These are phyloP conservation scores for Nansenia antarctica DNA, from an alignment of 2,113 vertebrate species.

Conservation along the genomic window DNA sequence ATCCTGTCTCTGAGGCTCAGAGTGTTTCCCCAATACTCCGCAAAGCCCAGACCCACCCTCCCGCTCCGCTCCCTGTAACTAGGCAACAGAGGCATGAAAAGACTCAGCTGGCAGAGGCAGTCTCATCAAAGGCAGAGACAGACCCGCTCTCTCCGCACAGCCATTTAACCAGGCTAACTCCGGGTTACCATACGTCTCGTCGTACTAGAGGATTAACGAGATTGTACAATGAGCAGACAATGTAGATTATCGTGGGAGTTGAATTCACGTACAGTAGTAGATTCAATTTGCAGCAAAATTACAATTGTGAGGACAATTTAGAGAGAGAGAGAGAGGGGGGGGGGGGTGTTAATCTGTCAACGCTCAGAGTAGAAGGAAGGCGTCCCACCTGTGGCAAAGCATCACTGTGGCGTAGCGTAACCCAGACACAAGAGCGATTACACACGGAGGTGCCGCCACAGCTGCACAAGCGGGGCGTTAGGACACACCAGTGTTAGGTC, in stretches of 20 bases:
- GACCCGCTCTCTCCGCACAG: not conserved
- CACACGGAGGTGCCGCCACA: not conserved
- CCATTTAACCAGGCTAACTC: not conserved
- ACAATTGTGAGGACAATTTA: not conserved
- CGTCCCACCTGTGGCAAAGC: not conserved
- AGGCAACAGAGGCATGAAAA: constrained; percentile 67
- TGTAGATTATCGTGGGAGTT: not conserved
- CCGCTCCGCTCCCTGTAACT: constrained; percentile 58
- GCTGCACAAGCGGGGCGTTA: not conserved
- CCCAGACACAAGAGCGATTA: not conserved
- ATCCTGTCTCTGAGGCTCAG: not conserved
- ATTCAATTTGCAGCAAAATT: not conserved
- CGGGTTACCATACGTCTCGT: not conserved
- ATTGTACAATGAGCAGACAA: not conserved
- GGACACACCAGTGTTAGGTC: not conserved
- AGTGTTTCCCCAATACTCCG: not conserved
- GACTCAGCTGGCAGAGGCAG: constrained; percentile 48
- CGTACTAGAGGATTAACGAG: not conserved
- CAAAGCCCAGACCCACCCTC: constrained; percentile 23
- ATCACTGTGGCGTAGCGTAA: not conserved
- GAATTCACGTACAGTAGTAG: not conserved
- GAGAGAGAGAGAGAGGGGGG: too few species aligned
- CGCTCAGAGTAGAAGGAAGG: not conserved
- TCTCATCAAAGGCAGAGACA: constrained; percentile 58
- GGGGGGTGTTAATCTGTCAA: not conserved